phyloP scores from a whole-genome alignment of 1,140 invertebrate genomes.

The Drosophila virilis region DNA sequence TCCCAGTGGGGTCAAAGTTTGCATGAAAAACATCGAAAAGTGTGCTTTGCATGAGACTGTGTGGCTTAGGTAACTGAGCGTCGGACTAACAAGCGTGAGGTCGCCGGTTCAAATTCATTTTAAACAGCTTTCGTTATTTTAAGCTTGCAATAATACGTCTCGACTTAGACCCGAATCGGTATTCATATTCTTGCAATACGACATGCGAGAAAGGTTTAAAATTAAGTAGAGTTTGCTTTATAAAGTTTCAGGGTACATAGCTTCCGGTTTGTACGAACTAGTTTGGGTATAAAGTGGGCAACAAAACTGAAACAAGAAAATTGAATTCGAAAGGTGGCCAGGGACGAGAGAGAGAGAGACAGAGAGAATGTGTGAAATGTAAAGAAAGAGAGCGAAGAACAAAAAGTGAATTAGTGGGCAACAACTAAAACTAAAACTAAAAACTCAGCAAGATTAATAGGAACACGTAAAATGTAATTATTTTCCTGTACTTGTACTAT shows the following conservation, averaged over 20 bases:
- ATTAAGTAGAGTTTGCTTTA: not conserved
- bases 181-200: too few species aligned
- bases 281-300: slow-evolving; percentile 35
- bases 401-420: slow-evolving; percentile 78
- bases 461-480: slow-evolving; percentile 83
- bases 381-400: slow-evolving; percentile 5
- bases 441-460: slow-evolving; percentile 82
- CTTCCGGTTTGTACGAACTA: slow-evolving; percentile 11
- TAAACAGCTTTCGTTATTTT: too few species aligned
- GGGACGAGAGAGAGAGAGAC: not conserved
- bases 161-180: too few species aligned
- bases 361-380: not conserved
- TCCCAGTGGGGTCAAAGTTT: too few species aligned
- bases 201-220: not conserved
- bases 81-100: too few species aligned
- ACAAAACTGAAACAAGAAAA: slow-evolving; percentile 72
- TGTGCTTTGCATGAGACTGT: too few species aligned
- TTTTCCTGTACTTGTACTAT: slow-evolving; percentile 81
- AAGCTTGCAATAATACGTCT: too few species aligned
- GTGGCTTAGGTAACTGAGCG: too few species aligned
- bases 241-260: not conserved
- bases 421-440: slow-evolving; percentile 78
- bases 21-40: too few species aligned
- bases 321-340: slow-evolving; percentile 58
- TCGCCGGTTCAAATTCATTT: too few species aligned